A percentile compares a stretch with the other conserved stretches of the same genome.
Conservation (phyloP, 2,113 vertebrate genomes). For the Sebastes fasciatus region DNA sequence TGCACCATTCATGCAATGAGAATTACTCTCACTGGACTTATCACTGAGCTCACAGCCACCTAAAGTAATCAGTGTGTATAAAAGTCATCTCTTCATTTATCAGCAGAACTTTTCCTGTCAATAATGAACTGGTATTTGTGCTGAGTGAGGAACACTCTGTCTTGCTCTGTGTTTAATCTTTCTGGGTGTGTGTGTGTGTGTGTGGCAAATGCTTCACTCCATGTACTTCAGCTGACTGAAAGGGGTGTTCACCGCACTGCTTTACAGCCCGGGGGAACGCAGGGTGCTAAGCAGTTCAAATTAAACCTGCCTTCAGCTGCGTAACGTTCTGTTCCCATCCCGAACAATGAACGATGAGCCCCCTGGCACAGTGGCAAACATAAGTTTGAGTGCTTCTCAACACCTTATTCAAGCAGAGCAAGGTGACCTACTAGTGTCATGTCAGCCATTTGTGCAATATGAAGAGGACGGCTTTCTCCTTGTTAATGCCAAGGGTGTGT, state of each 20-base stretch:
- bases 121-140: constrained; percentile 27
- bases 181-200: neutral
- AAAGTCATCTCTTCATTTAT: constrained; percentile 34
- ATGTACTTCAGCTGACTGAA: constrained; percentile 27
- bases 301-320: constrained; percentile 61
- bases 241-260: constrained; percentile 43
- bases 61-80: neutral
- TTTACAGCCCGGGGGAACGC: constrained; percentile 60
- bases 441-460: constrained; percentile 48
- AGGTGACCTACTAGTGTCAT: constrained; percentile 66
- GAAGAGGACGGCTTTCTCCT: constrained; percentile 11
- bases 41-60: neutral
- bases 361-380: constrained; percentile 51
- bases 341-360: constrained; percentile 42
- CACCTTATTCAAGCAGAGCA: constrained; percentile 53
- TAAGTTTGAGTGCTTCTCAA: constrained; percentile 55
- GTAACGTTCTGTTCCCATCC: constrained; percentile 72
- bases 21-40: neutral
- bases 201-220: constrained; percentile 10
- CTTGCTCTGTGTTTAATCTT: constrained; percentile 39
- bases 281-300: constrained; percentile 61
- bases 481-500: neutral
- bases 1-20: neutral
- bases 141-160: constrained; percentile 58
- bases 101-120: constrained; percentile 40